Evolutionary conservation across 2,113 vertebrate species (phyloP).

Genomic region (Psittacula cyanocephala): DNA sequence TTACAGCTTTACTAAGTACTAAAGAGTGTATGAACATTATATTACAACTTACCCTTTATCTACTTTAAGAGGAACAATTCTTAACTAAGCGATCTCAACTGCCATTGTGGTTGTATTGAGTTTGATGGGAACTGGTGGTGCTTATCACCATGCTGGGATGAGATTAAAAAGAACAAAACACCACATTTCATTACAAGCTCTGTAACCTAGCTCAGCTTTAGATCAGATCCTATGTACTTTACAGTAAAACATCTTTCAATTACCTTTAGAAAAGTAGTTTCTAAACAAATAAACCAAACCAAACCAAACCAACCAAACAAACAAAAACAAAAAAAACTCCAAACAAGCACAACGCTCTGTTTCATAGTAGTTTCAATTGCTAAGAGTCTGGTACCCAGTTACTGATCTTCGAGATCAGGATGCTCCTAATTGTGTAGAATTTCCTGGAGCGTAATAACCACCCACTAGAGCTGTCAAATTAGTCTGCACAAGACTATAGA

Average conservation of each 20-base stretch:
- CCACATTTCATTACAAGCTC: not conserved
- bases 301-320: too few relatives aligned
- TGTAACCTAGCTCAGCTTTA: not conserved
- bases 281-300: not conserved
- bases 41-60: not conserved
- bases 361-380: not conserved
- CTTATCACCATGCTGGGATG: not conserved
- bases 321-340: too few relatives aligned
- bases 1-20: not conserved
- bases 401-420: not conserved
- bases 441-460: not conserved
- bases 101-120: not conserved
- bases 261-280: not conserved
- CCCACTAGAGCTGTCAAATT: not conserved
- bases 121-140: not conserved
- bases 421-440: not conserved
- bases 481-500: not conserved
- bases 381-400: not conserved
- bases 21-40: not conserved
- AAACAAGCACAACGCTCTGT: not conserved
- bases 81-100: not conserved
- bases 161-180: not conserved
- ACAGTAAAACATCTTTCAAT: not conserved
- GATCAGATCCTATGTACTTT: not conserved
- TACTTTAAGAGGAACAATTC: not conserved